Evolutionary conservation across 2,797 vertebrate genomes (phyloP).

Genomic region (Mastacembelus armatus): DNA sequence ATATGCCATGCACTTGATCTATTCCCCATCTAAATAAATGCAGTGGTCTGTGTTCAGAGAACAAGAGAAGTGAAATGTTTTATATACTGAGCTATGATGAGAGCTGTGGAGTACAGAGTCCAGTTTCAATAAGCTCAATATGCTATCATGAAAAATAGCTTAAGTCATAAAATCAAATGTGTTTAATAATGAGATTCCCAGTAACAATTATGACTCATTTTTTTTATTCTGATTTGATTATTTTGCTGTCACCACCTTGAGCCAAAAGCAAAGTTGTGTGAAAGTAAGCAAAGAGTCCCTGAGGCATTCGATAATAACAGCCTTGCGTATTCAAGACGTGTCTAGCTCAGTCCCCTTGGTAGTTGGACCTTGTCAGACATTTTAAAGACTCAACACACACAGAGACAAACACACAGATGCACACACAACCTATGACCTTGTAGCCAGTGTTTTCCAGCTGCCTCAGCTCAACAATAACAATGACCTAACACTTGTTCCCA

Average conservation of each 20-base stretch:
- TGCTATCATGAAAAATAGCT: too few species aligned
- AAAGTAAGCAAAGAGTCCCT: slow-evolving; percentile 16
- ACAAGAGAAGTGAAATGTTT: background rate
- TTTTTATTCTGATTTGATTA: slow-evolving; percentile 6
- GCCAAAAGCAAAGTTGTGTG: slow-evolving; percentile 19
- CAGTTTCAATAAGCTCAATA: too few species aligned
- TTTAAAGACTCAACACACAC: slow-evolving; percentile 62
- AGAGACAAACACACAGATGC: slow-evolving; percentile 30
- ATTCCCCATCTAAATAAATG: too few species aligned
- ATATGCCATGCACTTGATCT: too few species aligned
- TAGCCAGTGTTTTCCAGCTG: slow-evolving; percentile 48
- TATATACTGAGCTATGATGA: too few species aligned
- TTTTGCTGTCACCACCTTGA: background rate
- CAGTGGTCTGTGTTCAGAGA: background rate
- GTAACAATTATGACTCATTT: background rate
- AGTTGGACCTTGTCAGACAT: slow-evolving; percentile 42
- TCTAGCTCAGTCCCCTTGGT: slow-evolving; percentile 25
- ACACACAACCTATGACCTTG: slow-evolving; percentile 48
- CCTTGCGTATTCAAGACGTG: slow-evolving; percentile 47
- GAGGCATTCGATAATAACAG: slow-evolving; percentile 43
- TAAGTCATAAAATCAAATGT: background rate
- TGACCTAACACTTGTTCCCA: slow-evolving; percentile 30
- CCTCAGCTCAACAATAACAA: slow-evolving; percentile 44
- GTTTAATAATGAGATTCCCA: background rate
- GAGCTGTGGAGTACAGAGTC: background rate